phyloP scores from a whole-genome alignment of 2,888 invertebrate genomes.

The Timandra comae region DNA sequence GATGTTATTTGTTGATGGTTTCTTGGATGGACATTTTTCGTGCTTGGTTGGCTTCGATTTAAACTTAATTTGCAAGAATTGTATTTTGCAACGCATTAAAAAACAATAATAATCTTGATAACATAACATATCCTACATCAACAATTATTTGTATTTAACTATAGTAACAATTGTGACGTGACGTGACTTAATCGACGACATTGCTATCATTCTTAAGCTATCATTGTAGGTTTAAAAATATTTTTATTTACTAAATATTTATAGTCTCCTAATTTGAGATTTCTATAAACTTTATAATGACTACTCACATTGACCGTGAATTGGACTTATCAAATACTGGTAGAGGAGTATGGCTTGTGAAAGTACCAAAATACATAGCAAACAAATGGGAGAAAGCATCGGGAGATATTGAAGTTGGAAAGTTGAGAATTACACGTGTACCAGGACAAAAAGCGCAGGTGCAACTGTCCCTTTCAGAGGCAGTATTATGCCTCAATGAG shows the following conservation, averaged over 20 bases:
- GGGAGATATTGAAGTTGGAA: constrained; percentile 95
- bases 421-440: constrained; percentile 89
- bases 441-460: constrained; percentile 92
- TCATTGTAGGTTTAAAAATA: background rate
- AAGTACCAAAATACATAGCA: constrained; percentile 96
- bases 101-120: no score
- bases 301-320: constrained; percentile 82
- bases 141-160: no score
- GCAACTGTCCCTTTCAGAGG: constrained; percentile 88
- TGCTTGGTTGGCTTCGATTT: no score
- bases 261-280: constrained; percentile 2
- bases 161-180: no score
- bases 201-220: background rate
- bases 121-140: no score
- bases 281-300: constrained; percentile 23
- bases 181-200: no score
- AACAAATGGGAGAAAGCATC: constrained; percentile 95
- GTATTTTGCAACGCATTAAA: no score
- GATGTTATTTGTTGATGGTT: no score
- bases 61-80: no score
- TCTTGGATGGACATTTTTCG: no score
- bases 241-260: background rate
- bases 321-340: constrained; percentile 92
- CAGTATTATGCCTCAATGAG: constrained; percentile 86
- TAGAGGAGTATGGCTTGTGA: constrained; percentile 97